phyloP scores from a whole-genome alignment of 2,113 vertebrate species.

The Cyanoliseus patagonus region DNA sequence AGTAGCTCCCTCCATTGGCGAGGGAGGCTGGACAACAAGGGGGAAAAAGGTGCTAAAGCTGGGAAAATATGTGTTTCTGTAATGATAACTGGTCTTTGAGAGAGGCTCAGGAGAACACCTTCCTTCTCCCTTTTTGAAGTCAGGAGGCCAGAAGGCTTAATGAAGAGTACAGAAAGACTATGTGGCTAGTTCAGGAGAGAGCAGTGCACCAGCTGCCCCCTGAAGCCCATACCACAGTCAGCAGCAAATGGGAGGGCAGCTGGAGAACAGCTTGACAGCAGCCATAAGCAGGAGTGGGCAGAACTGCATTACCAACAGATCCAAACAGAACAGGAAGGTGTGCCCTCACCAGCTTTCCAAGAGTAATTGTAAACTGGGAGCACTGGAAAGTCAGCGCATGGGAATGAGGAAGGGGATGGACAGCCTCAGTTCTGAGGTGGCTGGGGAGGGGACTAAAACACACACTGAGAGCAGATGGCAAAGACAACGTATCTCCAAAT shows the following conservation, averaged over 20 bases:
- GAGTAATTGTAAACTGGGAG: conserved; percentile 1
- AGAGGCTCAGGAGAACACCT: not conserved
- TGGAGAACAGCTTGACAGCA: not conserved
- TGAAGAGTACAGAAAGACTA: not conserved
- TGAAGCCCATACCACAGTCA: not conserved
- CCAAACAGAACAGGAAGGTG: not conserved
- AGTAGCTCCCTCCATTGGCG: not conserved
- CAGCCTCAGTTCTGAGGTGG: not conserved
- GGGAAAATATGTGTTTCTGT: not conserved
- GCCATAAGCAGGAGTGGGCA: not conserved
- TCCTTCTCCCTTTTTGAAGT: not conserved
- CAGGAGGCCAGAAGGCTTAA: not conserved
- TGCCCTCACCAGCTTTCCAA: not conserved
- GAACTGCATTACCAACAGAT: not conserved
- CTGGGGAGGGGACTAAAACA: not conserved
- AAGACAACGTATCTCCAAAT: not conserved
- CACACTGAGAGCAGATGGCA: not conserved
- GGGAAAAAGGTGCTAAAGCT: not conserved
- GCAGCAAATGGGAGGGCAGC: not conserved
- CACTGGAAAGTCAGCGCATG: conserved; percentile 10
- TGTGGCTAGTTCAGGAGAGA: not conserved
- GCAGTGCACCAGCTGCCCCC: not conserved
- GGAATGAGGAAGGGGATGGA: not conserved
- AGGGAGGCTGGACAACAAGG: not conserved
- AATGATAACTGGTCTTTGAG: not conserved